Conservation (phyloP, 2,113 vertebrate species). For the Hystrix cristata region DNA sequence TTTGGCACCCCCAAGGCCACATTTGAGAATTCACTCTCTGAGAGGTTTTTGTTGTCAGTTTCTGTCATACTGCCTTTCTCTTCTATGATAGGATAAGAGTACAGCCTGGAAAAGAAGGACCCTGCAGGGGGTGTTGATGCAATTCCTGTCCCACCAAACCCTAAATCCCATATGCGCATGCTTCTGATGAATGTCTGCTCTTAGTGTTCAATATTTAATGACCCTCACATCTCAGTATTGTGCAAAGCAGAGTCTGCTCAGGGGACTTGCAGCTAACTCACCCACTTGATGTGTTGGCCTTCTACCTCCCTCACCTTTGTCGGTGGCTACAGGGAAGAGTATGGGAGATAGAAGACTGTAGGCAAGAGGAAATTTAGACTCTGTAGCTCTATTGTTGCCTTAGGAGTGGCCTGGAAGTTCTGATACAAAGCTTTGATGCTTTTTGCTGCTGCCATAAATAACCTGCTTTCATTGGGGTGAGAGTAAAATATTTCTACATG, state of each 20-base stretch:
- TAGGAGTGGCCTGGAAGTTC: slow-evolving; percentile 45
- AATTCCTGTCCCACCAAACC: slow-evolving; percentile 12
- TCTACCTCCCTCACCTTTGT: slow-evolving; percentile 48
- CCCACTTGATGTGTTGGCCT: slow-evolving; percentile 65
- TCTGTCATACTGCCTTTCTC: slow-evolving; percentile 50
- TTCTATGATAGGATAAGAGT: slow-evolving; percentile 17
- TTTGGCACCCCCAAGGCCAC: slow-evolving; percentile 47
- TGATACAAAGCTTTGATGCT: slow-evolving; percentile 50
- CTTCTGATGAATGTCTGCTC: slow-evolving; percentile 59
- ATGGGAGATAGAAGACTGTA: slow-evolving; percentile 20
- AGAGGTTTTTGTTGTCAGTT: slow-evolving; percentile 51
- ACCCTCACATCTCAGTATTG: slow-evolving; percentile 32
- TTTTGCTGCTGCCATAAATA: slow-evolving; percentile 70
- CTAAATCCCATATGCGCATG: neutral
- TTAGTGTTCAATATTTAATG: slow-evolving; percentile 66
- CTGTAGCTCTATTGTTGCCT: neutral
- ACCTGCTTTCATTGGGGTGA: slow-evolving; percentile 61
- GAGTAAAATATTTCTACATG: slow-evolving; percentile 76
- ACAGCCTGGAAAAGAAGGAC: slow-evolving; percentile 47
- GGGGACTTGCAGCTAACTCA: slow-evolving; percentile 63
- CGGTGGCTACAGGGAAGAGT: slow-evolving; percentile 56
- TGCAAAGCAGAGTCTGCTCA: slow-evolving; percentile 58
- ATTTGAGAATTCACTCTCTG: slow-evolving; percentile 62
- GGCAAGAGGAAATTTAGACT: slow-evolving; percentile 27
- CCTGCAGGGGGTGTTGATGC: slow-evolving; percentile 36